Percentiles rank a stretch among this genome's conserved stretches.
Evolutionary conservation across 2,888 invertebrate genomes (phyloP).

Genomic region (Drosophila falleni): DNA sequence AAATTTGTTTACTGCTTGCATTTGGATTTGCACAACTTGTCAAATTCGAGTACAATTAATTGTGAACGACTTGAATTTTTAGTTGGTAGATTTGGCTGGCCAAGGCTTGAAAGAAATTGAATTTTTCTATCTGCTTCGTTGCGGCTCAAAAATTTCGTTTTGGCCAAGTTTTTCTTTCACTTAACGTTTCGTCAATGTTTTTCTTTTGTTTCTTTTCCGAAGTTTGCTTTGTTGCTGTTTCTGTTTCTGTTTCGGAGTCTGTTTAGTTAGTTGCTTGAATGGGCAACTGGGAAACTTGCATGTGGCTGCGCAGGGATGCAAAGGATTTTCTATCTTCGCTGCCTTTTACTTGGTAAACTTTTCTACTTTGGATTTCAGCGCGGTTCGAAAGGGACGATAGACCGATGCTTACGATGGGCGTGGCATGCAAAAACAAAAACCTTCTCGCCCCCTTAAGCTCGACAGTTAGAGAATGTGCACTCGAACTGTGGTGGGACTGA

Average conservation of each 20-base stretch:
- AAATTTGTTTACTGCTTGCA: conserved; percentile 67
- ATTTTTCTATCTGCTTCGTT: conserved; percentile 49
- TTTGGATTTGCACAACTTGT: conserved; percentile 48
- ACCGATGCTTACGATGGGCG: conserved; percentile 9
- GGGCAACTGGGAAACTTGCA: conserved; percentile 33
- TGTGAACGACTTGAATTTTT: conserved; percentile 41
- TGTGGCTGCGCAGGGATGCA: conserved; percentile 24
- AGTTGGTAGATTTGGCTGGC: conserved; percentile 47
- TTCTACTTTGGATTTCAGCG: conserved; percentile 70
- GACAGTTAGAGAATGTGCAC: conserved; percentile 38
- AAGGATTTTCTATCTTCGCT: conserved; percentile 19
- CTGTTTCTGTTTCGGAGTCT: conserved; percentile 43
- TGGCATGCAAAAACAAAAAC: conserved; percentile 54
- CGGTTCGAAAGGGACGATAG: conserved; percentile 40
- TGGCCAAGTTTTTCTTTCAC: conserved; percentile 65
- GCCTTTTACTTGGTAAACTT: conserved; percentile 59
- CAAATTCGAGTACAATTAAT: conserved; percentile 64
- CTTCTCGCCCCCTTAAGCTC: conserved; percentile 12
- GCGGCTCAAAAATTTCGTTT: conserved; percentile 43
- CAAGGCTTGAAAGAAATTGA: conserved; percentile 69
- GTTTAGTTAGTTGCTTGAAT: conserved; percentile 68
- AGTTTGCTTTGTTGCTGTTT: conserved; percentile 21
- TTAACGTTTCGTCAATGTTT: conserved; percentile 50
- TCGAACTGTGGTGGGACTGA: conserved; percentile 24
- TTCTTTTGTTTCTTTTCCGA: conserved; percentile 18